A percentile compares a stretch with the other conserved stretches of the same genome.
Conservation (phyloP, 1,140 invertebrate genomes). For the Caenorhabditis remanei region DNA sequence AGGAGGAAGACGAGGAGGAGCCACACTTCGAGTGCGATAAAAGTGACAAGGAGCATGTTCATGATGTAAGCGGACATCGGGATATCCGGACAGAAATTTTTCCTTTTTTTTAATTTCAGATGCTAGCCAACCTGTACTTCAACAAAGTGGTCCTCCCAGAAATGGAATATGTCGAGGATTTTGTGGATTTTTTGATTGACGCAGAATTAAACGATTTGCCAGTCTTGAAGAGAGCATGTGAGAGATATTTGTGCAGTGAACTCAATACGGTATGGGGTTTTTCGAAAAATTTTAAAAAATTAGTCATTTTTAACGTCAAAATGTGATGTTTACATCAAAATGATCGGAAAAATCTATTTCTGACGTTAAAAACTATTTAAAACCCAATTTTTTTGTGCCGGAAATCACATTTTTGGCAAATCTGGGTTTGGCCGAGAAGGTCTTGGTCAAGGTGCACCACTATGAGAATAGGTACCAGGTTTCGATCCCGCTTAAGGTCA, state of each 20-base stretch:
- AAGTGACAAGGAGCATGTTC: slow-evolving; percentile 74
- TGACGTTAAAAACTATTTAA: too few species aligned
- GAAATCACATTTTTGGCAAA: too few species aligned
- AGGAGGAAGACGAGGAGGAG: slow-evolving; percentile 65
- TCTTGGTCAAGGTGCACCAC: too few species aligned
- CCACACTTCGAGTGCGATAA: slow-evolving; percentile 74
- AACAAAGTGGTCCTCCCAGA: slow-evolving; percentile 75
- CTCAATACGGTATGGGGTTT: slow-evolving; percentile 76
- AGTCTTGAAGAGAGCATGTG: slow-evolving; percentile 75
- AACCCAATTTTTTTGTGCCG: too few species aligned
- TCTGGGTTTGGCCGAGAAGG: too few species aligned
- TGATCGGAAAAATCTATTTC: too few species aligned
- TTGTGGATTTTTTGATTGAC: slow-evolving; percentile 76
- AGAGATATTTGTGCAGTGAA: slow-evolving; percentile 76
- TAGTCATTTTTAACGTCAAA: too few species aligned
- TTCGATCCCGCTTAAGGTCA: too few species aligned
- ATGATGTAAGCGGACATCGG: slow-evolving; percentile 67
- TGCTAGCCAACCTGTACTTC: slow-evolving; percentile 76
- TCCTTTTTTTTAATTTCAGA: slow-evolving; percentile 58
- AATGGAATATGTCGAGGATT: slow-evolving; percentile 77
- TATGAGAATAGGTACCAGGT: too few species aligned
- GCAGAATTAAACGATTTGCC: slow-evolving; percentile 76
- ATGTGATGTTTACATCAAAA: too few species aligned
- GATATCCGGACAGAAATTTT: background rate
- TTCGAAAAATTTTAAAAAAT: too few species aligned